Percentiles rank a stretch among this genome's conserved stretches.
Conservation (phyloP, 2,113 vertebrate genomes). For the Bos javanicus region DNA sequence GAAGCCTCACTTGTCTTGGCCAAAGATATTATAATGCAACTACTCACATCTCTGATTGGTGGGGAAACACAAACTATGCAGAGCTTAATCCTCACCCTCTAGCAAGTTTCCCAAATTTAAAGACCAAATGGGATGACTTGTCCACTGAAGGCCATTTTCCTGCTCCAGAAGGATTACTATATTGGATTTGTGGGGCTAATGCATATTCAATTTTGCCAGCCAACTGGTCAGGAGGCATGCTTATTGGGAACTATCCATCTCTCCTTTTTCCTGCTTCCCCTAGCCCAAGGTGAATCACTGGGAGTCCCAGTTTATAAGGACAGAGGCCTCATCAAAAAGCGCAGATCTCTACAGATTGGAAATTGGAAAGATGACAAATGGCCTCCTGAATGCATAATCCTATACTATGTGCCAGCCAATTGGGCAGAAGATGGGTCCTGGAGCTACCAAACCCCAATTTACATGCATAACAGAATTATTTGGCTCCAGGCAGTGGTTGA, state of each 20-base stretch:
- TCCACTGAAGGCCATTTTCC: neutral
- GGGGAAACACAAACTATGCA: neutral
- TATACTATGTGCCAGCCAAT: neutral
- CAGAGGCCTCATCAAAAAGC: neutral
- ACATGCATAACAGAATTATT: neutral
- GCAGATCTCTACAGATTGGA: neutral
- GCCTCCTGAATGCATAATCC: neutral
- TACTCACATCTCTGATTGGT: neutral
- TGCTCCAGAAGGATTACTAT: neutral
- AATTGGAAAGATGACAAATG: neutral
- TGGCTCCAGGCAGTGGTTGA: fast-evolving
- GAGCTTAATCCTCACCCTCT: neutral
- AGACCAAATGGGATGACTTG: neutral
- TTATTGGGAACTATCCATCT: neutral
- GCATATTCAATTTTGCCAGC: neutral
- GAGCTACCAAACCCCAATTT: neutral
- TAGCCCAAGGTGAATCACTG: neutral
- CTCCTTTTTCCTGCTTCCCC: neutral
- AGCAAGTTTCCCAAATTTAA: neutral
- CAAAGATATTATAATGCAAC: neutral
- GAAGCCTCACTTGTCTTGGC: neutral
- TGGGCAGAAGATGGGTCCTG: neutral
- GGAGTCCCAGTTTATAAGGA: neutral
- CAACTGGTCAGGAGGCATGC: neutral
- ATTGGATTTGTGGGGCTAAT: neutral